Conservation (phyloP, 2,888 invertebrate species). For the Sminthurides aquaticus region DNA sequence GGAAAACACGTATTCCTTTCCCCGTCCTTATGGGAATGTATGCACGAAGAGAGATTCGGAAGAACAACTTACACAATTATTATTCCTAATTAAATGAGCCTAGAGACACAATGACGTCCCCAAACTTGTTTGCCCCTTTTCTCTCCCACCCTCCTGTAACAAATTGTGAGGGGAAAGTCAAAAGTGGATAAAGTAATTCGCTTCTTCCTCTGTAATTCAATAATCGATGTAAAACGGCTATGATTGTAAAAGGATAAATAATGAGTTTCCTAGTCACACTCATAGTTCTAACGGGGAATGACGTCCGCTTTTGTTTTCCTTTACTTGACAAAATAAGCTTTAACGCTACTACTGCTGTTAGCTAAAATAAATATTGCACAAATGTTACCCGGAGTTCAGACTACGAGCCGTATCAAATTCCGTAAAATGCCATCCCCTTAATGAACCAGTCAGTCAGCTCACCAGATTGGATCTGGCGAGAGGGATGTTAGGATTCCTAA, state of each 20-base stretch:
- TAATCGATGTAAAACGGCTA: background rate
- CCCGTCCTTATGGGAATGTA: background rate
- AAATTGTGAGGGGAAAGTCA: background rate
- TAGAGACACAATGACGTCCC: background rate
- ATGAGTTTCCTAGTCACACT: too few species aligned
- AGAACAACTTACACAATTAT: background rate
- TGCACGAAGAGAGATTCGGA: background rate
- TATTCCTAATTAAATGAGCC: background rate
- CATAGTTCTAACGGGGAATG: background rate
- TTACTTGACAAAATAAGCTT: background rate
- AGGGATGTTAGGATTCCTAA: too few species aligned
- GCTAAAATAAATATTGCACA: too few species aligned
- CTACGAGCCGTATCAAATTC: too few species aligned
- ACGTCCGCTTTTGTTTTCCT: too few species aligned
- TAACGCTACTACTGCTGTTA: too few species aligned
- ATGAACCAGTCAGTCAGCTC: too few species aligned
- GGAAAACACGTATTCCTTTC: background rate
- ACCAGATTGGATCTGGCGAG: too few species aligned
- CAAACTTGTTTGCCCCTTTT: too few species aligned
- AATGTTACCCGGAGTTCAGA: too few species aligned
- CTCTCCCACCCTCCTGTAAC: background rate
- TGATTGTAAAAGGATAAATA: background rate
- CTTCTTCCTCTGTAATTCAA: background rate
- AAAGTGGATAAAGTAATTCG: background rate
- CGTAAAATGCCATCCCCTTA: background rate